phyloP scores from a whole-genome alignment of 2,113 vertebrate genomes.

The Leucoraja erinaceus region DNA sequence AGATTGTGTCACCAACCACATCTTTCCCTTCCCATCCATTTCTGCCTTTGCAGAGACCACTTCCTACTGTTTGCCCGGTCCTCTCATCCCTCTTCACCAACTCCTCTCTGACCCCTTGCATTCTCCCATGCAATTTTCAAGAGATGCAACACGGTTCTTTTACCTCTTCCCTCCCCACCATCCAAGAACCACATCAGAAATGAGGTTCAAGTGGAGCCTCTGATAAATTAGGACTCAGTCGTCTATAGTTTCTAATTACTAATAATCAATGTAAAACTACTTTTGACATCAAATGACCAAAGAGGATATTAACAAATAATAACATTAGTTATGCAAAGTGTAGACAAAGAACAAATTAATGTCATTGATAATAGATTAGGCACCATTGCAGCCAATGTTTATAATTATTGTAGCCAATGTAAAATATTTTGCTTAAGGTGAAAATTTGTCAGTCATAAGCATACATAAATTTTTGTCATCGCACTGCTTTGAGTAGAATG shows the following conservation, averaged over 20 bases:
- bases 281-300: background rate
- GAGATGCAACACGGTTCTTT: no score
- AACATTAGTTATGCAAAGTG: background rate
- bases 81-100: no score
- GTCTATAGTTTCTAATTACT: background rate
- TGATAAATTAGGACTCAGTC: background rate
- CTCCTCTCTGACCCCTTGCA: no score
- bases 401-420: no score
- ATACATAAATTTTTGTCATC: background rate
- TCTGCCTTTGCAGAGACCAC: no score
- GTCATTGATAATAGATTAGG: no score
- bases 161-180: no score
- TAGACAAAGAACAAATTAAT: background rate
- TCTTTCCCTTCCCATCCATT: no score
- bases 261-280: background rate
- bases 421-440: background rate
- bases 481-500: background rate
- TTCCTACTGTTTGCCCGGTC: no score
- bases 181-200: background rate
- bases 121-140: no score
- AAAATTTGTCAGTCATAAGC: background rate
- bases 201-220: background rate
- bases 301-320: background rate
- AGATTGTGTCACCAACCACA: no score
- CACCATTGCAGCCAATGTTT: no score